Evolutionary conservation across 2,797 vertebrate genomes (phyloP).

Genomic region (Molossus alvarezi): DNA sequence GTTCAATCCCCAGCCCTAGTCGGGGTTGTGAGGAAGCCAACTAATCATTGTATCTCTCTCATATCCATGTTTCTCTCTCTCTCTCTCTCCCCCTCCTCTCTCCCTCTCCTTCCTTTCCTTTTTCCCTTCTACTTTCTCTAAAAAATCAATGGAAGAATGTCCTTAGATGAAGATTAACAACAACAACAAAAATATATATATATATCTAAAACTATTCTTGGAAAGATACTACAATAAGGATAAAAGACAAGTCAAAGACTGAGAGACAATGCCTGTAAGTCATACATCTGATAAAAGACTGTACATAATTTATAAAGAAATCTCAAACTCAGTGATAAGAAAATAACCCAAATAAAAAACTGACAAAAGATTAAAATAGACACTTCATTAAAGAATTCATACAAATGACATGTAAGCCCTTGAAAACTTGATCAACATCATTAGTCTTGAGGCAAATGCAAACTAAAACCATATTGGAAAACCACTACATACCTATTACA

Average conservation of each 20-base stretch:
- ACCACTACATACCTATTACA: neutral
- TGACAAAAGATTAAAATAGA: slow-evolving; percentile 38
- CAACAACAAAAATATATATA: no score
- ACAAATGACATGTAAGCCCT: neutral
- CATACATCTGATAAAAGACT: slow-evolving; percentile 33
- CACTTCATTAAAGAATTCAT: neutral
- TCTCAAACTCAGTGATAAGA: neutral
- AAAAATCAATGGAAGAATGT: no score
- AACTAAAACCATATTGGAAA: slow-evolving; percentile 36
- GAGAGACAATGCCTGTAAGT: slow-evolving; percentile 7
- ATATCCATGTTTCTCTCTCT: no score
- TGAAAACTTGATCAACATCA: slow-evolving; percentile 7
- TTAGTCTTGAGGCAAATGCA: slow-evolving; percentile 7
- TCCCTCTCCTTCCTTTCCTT: no score
- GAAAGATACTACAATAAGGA: slow-evolving; percentile 43
- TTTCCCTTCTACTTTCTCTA: no score
- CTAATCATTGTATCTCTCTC: no score
- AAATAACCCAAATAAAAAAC: neutral
- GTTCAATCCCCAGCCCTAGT: no score
- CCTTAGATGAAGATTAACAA: no score
- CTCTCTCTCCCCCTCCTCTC: no score
- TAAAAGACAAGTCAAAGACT: slow-evolving; percentile 23
- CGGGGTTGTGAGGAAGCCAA: no score
- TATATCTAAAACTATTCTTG: neutral
- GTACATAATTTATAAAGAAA: slow-evolving; percentile 42